phyloP scores from a whole-genome alignment of 2,888 invertebrate genomes.

The Pseudococcus viburni region DNA sequence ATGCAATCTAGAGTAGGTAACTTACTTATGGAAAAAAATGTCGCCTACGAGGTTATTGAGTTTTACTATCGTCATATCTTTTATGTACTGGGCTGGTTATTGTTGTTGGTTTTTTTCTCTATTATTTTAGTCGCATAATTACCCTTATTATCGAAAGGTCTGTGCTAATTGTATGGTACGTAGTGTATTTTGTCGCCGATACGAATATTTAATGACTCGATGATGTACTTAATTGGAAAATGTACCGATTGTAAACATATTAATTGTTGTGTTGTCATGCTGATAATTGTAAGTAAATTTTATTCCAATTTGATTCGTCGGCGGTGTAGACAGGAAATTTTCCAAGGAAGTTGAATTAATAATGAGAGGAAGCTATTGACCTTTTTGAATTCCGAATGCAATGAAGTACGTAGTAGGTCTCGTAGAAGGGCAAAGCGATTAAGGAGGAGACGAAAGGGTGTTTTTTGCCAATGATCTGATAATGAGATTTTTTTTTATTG shows the following conservation, averaged over 20 bases:
- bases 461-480: no score
- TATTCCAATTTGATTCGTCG: neutral
- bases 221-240: neutral
- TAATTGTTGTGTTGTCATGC: neutral
- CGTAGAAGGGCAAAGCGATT: no score
- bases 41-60: conserved; percentile 32
- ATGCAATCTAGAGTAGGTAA: neutral
- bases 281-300: neutral
- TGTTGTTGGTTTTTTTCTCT: neutral
- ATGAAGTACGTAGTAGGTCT: no score
- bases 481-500: no score
- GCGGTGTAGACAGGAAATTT: no score
- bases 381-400: no score
- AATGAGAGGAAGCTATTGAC: no score
- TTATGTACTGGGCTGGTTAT: neutral
- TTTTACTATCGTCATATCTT: neutral
- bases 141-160: neutral
- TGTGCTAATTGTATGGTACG: neutral
- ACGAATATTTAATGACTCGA: neutral
- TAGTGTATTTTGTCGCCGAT: neutral
- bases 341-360: no score
- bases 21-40: neutral
- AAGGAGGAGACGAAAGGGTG: no score
- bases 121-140: neutral
- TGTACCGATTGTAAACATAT: neutral